phyloP scores from a whole-genome alignment of 2,888 invertebrate genomes.

The Cerastoderma edule region DNA sequence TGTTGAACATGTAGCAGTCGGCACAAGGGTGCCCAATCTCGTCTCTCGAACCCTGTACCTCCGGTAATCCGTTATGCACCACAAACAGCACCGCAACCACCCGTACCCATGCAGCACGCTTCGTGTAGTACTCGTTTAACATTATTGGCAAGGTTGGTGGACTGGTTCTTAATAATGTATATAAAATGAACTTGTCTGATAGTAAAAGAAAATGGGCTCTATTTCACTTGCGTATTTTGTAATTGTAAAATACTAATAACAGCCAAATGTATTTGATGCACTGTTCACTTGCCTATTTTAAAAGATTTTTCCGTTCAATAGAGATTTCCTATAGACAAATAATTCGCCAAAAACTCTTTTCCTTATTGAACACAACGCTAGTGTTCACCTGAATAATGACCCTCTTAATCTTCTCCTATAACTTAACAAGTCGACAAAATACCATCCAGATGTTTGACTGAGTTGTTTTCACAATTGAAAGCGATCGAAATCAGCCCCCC shows the following conservation, averaged over 20 bases:
- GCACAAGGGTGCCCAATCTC: constrained; percentile 25
- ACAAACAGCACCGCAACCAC: background rate
- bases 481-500: no score
- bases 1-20: constrained; percentile 27
- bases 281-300: no score
- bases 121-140: background rate
- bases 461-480: no score
- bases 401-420: no score
- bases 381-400: no score
- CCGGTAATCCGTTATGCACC: background rate
- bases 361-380: no score
- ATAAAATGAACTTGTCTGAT: background rate
- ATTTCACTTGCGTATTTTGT: background rate
- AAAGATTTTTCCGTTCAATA: no score
- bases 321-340: no score
- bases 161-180: background rate
- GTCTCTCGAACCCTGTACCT: background rate
- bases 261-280: no score
- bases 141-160: background rate
- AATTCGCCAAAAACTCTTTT: no score
- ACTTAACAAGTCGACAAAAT: no score
- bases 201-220: background rate
- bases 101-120: background rate
- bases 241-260: background rate
- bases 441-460: no score